Percentiles rank a stretch among this genome's conserved stretches.
Conservation (phyloP, 1,140 invertebrate species). For the Thaumatotibia leucotreta region DNA sequence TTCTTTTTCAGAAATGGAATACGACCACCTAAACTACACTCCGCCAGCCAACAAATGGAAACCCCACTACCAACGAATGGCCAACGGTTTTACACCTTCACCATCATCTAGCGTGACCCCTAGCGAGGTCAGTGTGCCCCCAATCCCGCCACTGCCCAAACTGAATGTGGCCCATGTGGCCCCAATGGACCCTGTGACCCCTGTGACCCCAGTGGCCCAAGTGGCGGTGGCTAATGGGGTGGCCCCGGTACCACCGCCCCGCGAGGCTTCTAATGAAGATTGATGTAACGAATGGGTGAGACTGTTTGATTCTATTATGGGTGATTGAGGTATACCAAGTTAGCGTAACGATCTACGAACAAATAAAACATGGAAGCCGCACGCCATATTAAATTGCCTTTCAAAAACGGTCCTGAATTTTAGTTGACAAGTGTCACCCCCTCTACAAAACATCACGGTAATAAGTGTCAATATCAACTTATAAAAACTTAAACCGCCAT, state of each 20-base stretch:
- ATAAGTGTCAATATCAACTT: too few relatives aligned
- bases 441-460: too few relatives aligned
- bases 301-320: not conserved
- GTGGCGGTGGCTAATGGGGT: too few relatives aligned
- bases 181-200: constrained; percentile 11
- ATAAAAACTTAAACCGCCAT: too few relatives aligned
- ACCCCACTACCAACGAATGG: constrained; percentile 90
- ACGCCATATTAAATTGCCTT: too few relatives aligned
- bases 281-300: constrained; percentile 16
- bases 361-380: too few relatives aligned
- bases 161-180: constrained; percentile 25
- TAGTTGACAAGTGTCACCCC: too few relatives aligned
- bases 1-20: constrained; percentile 83
- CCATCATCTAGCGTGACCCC: constrained; percentile 8
- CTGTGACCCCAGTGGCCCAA: constrained; percentile 10
- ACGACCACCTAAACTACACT: constrained; percentile 92
- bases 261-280: not conserved
- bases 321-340: not conserved
- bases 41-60: constrained; percentile 87
- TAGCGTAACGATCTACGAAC: not conserved
- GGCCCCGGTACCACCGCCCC: constrained; percentile 20
- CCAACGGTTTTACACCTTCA: constrained; percentile 73
- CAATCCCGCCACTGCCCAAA: constrained; percentile 55
- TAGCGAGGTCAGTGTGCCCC: constrained; percentile 17
- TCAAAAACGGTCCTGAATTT: too few relatives aligned